A percentile compares a stretch with the other conserved stretches of the same genome.
These are phyloP conservation scores for Acanthochromis polyacanthus DNA, from an alignment of 2,113 vertebrate genomes.

Conservation along the genomic window DNA sequence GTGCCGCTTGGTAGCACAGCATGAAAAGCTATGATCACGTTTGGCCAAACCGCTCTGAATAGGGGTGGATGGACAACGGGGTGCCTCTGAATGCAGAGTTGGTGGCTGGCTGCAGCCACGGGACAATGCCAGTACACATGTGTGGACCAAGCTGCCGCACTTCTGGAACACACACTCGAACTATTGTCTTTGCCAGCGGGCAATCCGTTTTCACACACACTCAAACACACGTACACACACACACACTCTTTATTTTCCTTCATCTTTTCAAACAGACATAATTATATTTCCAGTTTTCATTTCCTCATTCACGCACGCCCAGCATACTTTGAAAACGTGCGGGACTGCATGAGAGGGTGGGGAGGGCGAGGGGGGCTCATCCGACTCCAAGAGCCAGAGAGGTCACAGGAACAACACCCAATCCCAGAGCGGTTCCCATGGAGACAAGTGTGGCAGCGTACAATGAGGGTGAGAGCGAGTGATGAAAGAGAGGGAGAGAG, in stretches of 20 bases:
- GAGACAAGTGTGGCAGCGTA: slow-evolving; percentile 85
- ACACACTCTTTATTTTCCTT: background rate
- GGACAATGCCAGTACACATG: slow-evolving; percentile 75
- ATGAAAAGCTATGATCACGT: slow-evolving; percentile 76
- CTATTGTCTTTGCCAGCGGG: slow-evolving; percentile 60
- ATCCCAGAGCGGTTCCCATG: slow-evolving; percentile 87
- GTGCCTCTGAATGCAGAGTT: slow-evolving; percentile 65
- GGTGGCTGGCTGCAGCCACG: slow-evolving; percentile 54
- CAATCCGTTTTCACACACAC: slow-evolving; percentile 35
- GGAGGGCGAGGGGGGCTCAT: slow-evolving; percentile 47
- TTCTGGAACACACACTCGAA: slow-evolving; percentile 44
- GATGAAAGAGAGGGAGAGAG: slow-evolving; percentile 75
- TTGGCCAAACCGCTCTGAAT: slow-evolving; percentile 71
- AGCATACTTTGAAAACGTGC: slow-evolving; percentile 54
- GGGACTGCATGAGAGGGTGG: slow-evolving; percentile 57
- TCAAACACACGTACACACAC: background rate
- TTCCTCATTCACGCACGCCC: slow-evolving; percentile 36
- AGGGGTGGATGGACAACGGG: slow-evolving; percentile 58
- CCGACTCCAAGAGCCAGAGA: slow-evolving; percentile 82
- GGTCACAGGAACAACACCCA: slow-evolving; percentile 87
- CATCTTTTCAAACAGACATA: slow-evolving; percentile 22
- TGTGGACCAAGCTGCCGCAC: slow-evolving; percentile 35
- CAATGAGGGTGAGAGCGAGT: slow-evolving; percentile 82
- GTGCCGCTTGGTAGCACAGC: slow-evolving; percentile 68
- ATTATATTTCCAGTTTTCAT: slow-evolving; percentile 39